Base-by-base conservation (phyloP, 2,888 invertebrate genomes). In the Papilio gigon region DNA sequence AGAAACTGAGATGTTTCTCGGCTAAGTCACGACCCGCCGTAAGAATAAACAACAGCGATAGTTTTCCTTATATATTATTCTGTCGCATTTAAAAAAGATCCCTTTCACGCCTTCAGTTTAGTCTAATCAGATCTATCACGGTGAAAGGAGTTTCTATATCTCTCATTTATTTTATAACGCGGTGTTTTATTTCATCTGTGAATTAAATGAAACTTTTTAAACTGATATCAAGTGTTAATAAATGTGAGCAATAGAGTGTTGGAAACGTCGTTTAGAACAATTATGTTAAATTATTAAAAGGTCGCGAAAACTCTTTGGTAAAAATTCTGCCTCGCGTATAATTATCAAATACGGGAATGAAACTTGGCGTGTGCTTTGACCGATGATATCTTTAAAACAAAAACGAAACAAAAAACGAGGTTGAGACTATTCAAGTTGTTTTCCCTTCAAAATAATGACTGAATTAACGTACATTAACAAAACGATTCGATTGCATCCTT, bases 11-110 rank as follows among this genome's bases (percentile, higher is more conserved):
- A 44, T 33, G 33, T 35, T 58, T 44, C 63, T 42, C 14, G 5
- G 42, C 63, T 8, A 44, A 47, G 68, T 68, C 68, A 68, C 68
- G 63, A 68, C 20, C 33, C n/a, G 3, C 17, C 14, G 44, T 53
- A 67, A 62, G 42, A 56, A 62, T 25, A 58, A 59, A 63, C 42
- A 25, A 44, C 35, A 30, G 44, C 44, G 14, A 47, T 14, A 35
- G 20, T 68, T 68, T 68, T 68, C 68, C 68, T 63, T 33, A 27
- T 22, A 35, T 35, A 63, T 68, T 63, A 58, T 47, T 6, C 9
- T 35, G 11, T 12, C 37, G n/a, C 40, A 35, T 58, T 63, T 42
- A 58, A 44, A 67, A 56, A 56, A 62, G 44, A 56, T 44, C 58
- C 44, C 63, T 63, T 58, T 68, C 63, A 35, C 56, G 37, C 12